phyloP scores from a whole-genome alignment of 2,888 invertebrate genomes.

The Sphecodes monilicornis region DNA sequence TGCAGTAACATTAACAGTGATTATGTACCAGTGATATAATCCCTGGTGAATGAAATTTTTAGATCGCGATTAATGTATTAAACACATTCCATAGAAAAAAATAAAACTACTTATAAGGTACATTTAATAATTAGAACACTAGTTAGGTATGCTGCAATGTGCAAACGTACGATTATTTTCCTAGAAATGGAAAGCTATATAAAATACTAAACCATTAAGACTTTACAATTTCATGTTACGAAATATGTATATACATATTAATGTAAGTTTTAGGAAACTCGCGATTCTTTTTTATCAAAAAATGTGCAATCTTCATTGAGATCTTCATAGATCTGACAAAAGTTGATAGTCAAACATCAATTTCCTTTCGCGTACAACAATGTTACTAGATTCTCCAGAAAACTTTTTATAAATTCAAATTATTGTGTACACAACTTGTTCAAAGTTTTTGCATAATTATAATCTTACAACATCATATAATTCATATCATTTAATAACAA shows the following conservation, averaged over 20 bases:
- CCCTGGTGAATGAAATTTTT: background rate
- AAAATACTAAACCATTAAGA: background rate
- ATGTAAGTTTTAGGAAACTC: conserved; percentile 3
- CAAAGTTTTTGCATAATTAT: background rate
- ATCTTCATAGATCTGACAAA: background rate
- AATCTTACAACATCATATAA: background rate
- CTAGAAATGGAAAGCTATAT: background rate
- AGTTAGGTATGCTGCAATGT: conserved; percentile 14
- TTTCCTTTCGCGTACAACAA: background rate
- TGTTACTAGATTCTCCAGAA: background rate
- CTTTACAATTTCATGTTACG: background rate
- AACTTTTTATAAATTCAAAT: background rate
- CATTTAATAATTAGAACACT: background rate
- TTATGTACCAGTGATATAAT: conserved; percentile 11
- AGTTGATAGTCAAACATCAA: background rate
- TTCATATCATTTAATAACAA: background rate
- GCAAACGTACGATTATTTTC: conserved; percentile 7
- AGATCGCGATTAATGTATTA: background rate
- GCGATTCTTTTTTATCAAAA: background rate
- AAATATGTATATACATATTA: conserved; percentile 8
- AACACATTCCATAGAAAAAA: conserved; percentile 15
- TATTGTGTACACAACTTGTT: background rate
- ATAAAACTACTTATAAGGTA: background rate
- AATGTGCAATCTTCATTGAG: background rate
- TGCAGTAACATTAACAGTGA: background rate